Conservation (phyloP, 1,140 invertebrate genomes). For the Planococcus citri region DNA sequence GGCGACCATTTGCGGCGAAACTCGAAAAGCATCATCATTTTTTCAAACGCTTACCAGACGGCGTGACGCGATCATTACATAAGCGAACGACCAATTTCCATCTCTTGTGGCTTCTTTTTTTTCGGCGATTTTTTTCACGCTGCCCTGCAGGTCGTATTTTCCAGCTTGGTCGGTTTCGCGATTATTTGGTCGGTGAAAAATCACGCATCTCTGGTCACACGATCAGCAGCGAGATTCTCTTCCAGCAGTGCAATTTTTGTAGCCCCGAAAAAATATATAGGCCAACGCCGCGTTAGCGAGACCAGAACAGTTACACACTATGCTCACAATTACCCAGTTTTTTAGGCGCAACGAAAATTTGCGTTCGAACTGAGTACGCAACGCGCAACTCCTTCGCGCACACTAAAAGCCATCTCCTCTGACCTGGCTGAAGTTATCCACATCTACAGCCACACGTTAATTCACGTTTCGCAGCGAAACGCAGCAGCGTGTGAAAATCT, state of each 20-base stretch:
- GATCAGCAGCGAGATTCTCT: too few species aligned
- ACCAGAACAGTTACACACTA: slow-evolving; percentile 13
- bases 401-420: slow-evolving; percentile 13
- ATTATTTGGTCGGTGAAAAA: too few species aligned
- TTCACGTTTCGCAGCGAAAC: too few species aligned
- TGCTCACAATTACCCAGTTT: slow-evolving; percentile 18
- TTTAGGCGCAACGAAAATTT: slow-evolving; percentile 20
- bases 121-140: too few species aligned
- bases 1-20: too few species aligned
- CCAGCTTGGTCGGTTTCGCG: too few species aligned
- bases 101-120: too few species aligned
- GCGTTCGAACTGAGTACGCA: slow-evolving; percentile 12
- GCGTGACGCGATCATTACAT: neutral
- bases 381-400: slow-evolving; percentile 12
- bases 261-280: neutral
- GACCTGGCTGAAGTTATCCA: too few species aligned
- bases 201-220: too few species aligned
- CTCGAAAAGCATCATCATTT: neutral
- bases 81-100: neutral
- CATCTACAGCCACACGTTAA: too few species aligned
- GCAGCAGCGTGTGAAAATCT: too few species aligned
- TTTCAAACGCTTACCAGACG: neutral
- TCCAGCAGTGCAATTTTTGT: neutral
- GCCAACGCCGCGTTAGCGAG: neutral
- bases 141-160: too few species aligned